Conservation (phyloP, 2,113 vertebrate species). For the Cheilinus undulatus region DNA sequence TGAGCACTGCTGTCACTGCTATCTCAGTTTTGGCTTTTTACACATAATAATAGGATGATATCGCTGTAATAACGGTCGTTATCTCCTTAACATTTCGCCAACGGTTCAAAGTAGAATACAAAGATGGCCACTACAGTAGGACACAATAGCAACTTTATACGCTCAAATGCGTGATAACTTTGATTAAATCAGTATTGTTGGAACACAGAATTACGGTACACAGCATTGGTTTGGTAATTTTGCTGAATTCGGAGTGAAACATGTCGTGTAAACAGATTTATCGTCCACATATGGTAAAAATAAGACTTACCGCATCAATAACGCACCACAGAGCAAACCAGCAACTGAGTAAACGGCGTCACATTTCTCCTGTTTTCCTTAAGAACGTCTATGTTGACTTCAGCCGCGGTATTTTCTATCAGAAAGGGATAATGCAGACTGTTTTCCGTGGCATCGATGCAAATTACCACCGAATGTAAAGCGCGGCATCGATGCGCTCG, state of each 20-base stretch:
- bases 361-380: slow-evolving; percentile 15
- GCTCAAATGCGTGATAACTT: not conserved
- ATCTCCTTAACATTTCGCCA: slow-evolving; percentile 22
- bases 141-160: slow-evolving; percentile 63
- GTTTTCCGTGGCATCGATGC: not conserved
- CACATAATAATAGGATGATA: not conserved
- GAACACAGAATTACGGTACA: not conserved
- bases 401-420: accelerated
- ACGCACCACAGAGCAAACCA: slow-evolving; percentile 50
- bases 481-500: slow-evolving; percentile 58
- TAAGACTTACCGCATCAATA: slow-evolving; percentile 73
- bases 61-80: not conserved
- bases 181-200: accelerated
- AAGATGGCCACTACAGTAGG: slow-evolving; percentile 72
- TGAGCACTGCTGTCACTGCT: not conserved
- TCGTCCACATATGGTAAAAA: slow-evolving; percentile 35
- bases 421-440: not conserved
- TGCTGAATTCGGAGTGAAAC: not conserved
- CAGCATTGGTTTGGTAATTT: accelerated
- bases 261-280: slow-evolving; percentile 15
- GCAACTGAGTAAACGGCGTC: slow-evolving; percentile 16
- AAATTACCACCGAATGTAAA: slow-evolving; percentile 11
- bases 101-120: slow-evolving; percentile 46
- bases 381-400: not conserved
- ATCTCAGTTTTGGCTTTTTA: not conserved